Evolutionary conservation across 1,140 invertebrate species (phyloP).

Genomic region (Zelostemma sp.): DNA sequence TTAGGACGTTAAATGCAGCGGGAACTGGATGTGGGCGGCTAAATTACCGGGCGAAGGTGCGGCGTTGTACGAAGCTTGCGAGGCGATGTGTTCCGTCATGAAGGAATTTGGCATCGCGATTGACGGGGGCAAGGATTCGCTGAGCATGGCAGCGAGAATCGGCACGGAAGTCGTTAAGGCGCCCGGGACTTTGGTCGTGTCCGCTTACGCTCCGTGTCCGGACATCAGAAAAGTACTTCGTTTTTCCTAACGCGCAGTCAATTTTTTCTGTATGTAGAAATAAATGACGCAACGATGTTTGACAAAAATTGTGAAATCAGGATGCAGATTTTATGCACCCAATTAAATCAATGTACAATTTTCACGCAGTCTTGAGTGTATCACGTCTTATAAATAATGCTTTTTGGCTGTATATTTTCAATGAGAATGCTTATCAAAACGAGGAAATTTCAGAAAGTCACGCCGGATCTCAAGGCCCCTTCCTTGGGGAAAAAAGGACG

Average conservation of each 20-base stretch:
- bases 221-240: constrained; percentile 79
- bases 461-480: constrained; percentile 89
- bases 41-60: constrained; percentile 94
- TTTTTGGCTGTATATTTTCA: too few relatives aligned
- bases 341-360: too few relatives aligned
- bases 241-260: constrained; percentile 4
- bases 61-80: constrained; percentile 86
- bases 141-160: constrained; percentile 96
- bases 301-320: too few relatives aligned
- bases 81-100: constrained; percentile 91
- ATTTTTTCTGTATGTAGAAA: too few relatives aligned
- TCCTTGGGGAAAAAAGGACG: constrained; percentile 67
- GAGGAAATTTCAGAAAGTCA: constrained; percentile 71
- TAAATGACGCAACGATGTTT: too few relatives aligned
- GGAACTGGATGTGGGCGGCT: constrained; percentile 99
- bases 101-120: constrained; percentile 89
- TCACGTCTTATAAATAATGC: too few relatives aligned
- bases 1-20: constrained; percentile 94
- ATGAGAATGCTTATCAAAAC: too few relatives aligned
- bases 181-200: constrained; percentile 94
- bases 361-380: too few relatives aligned
- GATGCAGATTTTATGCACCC: too few relatives aligned
- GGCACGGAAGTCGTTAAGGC: constrained; percentile 83
- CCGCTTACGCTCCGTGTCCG: constrained; percentile 93
- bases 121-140: constrained; percentile 97